These are phyloP conservation scores for Drosophila sturtevanti DNA, from an alignment of 1,140 invertebrate genomes.

Conservation along the genomic window DNA sequence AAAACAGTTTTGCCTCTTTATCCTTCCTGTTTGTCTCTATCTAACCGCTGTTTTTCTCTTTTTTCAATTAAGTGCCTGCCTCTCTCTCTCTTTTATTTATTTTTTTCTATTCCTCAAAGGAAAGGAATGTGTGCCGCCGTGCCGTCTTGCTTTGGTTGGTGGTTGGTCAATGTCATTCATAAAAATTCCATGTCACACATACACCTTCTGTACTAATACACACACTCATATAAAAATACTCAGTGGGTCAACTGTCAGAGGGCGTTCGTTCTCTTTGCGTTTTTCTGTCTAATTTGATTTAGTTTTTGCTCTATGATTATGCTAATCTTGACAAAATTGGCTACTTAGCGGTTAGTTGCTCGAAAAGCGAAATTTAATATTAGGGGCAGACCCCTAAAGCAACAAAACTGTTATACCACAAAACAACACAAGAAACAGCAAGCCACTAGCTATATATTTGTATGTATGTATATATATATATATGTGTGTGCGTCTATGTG, in stretches of 20 bases:
- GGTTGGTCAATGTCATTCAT: conserved; percentile 73
- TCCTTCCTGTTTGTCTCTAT: background rate
- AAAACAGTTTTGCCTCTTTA: background rate
- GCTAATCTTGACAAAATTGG: conserved; percentile 36
- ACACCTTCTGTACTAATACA: conserved; percentile 17
- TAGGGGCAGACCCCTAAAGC: conserved; percentile 3
- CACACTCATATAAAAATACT: conserved; percentile 16
- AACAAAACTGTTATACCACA: conserved; percentile 47
- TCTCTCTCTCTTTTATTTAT: background rate
- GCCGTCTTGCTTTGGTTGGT: conserved; percentile 10
- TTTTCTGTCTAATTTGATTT: conserved; percentile 36
- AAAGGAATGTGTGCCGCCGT: conserved; percentile 23
- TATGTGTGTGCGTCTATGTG: too few species aligned
- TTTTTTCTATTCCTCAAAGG: conserved; percentile 20
- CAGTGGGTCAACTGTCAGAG: conserved; percentile 71
- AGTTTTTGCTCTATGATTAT: conserved; percentile 41
- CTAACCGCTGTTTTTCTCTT: background rate
- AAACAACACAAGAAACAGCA: background rate
- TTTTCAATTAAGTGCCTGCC: background rate
- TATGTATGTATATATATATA: too few species aligned
- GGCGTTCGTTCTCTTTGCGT: conserved; percentile 22
- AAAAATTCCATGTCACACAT: conserved; percentile 67
- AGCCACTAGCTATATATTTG: background rate
- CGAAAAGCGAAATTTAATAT: conserved; percentile 40
- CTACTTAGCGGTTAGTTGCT: conserved; percentile 31